Percentiles rank a stretch among this genome's conserved stretches.
Conservation (phyloP, 1,140 invertebrate genomes). For the Heliothis subflexa region DNA sequence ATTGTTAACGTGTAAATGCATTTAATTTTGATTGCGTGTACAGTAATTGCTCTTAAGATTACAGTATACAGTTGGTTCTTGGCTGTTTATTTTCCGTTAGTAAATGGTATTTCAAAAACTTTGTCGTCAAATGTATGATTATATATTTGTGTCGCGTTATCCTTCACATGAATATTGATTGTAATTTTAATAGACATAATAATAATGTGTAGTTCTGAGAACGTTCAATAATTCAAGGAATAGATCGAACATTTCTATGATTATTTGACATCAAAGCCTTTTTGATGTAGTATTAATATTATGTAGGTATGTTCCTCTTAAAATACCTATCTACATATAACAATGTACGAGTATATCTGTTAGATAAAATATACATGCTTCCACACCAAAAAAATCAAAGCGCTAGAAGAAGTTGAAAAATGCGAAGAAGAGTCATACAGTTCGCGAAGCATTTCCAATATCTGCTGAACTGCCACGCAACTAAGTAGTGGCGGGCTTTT, state of each 20-base stretch:
- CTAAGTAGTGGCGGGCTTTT: conserved; percentile 10
- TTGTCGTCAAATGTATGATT: background rate
- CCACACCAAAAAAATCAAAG: background rate
- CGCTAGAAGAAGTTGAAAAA: background rate
- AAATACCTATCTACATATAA: too few relatives aligned
- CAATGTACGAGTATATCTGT: too few relatives aligned
- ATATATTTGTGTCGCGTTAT: background rate
- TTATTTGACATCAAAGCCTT: too few relatives aligned
- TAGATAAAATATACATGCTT: too few relatives aligned
- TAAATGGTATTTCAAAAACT: too few relatives aligned
- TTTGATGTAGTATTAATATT: too few relatives aligned
- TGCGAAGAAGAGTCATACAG: conserved; percentile 5
- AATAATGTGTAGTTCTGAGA: too few relatives aligned
- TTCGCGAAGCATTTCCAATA: conserved; percentile 13
- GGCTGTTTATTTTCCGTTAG: background rate
- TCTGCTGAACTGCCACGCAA: conserved; percentile 1
- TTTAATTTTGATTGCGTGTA: conserved; percentile 38
- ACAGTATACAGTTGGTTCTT: background rate
- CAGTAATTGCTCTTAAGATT: conserved; percentile 26
- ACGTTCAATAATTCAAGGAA: too few relatives aligned
- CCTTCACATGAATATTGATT: too few relatives aligned
- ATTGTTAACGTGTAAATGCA: conserved; percentile 33
- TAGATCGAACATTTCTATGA: too few relatives aligned
- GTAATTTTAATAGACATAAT: too few relatives aligned
- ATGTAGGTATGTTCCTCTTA: too few relatives aligned